Evolutionary conservation across 2,888 invertebrate species (phyloP), one percentile per base, ranked within the genome.

Genomic region (Apamea sordens): DNA sequence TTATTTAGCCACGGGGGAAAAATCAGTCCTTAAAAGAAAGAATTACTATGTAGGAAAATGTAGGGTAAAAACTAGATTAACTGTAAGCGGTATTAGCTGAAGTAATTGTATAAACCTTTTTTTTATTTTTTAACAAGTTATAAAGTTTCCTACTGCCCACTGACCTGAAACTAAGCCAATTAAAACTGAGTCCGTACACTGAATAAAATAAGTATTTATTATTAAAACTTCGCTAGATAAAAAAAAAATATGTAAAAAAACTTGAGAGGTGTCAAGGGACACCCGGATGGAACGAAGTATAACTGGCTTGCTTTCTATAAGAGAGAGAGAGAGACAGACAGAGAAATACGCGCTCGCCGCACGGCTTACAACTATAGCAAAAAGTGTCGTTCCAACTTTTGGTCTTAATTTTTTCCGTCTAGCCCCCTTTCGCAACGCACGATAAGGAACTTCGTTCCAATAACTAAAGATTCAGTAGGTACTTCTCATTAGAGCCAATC

Each of bases 141-240:
- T 28, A 28, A 64, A 72, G 71, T 79, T 71, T 56, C 24, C 21
- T 15, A 1, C 32, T 44, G 21, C 11, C 32, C 61, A 68, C 24
- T 79, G 59, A 64, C 41, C 67, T 59, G 18, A n/a, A 75, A 82
- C 71, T 69, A 61, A 79, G 10, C 50, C 79, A 82, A 79, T 79
- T 75, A 75, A 73, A 82, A 79, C 74, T 44, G 47, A 56, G 24
- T 68, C 41, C 0, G 24, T 53, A 56, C 32, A 82, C 28, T 70
- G n/a, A 36, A 72, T 63, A 53, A 59, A 59, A 59, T 53, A 44
- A 68, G 3, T 53, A 44, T 65, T n/a, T n/a, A n/a, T 21, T 18
- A 28, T 11, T 28, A 8, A 21, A 32, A 64, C 36, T 18, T 47
- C 4, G 8, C 50, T 47, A 11, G 24, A 28, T 47, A 64, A 76